Base-by-base conservation (phyloP, 2,888 invertebrate species). In the Gastrophysa polygoni region DNA sequence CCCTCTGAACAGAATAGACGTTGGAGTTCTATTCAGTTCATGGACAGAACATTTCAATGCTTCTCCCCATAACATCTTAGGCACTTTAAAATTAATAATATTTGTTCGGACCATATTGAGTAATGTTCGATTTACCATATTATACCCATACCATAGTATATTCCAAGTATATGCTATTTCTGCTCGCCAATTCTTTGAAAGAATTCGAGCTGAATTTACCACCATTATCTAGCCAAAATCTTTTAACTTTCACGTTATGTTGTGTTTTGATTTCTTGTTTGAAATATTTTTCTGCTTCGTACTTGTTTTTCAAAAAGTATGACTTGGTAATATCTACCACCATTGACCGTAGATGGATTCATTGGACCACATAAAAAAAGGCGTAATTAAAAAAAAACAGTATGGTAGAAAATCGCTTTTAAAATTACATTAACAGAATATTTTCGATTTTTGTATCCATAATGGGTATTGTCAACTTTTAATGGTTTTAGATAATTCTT, bases 251-350 rank as follows among this genome's bases (percentile, higher is more conserved):
- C 10, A 56, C 21, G 14, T 61, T 21, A 17, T 61, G 21, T 29
- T 61, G 56, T 47, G 0, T 47, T 38, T 61, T 17, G 34, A 54
- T 5, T 17, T 29, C 32, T 17, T 54, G 5, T 54, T 18, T 54
- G 8, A 32, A 38, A 10, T 54, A 16, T 11, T 54, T 32, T 38
- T 38, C 38, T 34, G 54, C 43, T 17, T 54, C 29, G 11, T 21
- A 17, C n/a, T 48, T 48, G 10, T 17, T 47, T 17, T 10, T 46
- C 17, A 46, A 18, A 10, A 7, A 61, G 10, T 49, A 56, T 20
- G 44, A 47, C 47, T 49, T 61, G 51, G 50, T 61, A 56, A 0
- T 64, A 64, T 21, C 46, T 64, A 0, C 32, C 17, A 18, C 54
- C 58, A 17, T 43, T 21, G 29, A 21, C 17, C n/a, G 55, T 44